These are phyloP conservation scores for Frankliniella intonsa DNA, from an alignment of 2,888 invertebrate genomes.

Conservation along the genomic window DNA sequence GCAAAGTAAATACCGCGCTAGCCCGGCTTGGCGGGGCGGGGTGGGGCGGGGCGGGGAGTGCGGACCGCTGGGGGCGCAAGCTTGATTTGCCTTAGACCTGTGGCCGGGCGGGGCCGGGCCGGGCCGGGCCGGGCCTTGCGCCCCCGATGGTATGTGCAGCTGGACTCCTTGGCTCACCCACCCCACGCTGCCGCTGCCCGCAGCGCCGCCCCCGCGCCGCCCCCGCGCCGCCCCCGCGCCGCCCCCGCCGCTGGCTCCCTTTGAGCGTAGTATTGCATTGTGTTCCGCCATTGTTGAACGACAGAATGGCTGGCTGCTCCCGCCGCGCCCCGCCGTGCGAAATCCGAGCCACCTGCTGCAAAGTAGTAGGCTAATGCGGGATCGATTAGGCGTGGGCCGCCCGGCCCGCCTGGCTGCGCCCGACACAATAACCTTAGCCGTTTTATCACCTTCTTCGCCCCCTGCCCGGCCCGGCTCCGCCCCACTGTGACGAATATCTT, in stretches of 20 bases:
- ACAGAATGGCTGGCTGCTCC: background rate
- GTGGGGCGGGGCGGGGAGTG: no score
- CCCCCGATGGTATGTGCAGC: no score
- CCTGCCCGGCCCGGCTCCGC: no score
- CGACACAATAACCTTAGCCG: background rate
- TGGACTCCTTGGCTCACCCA: no score
- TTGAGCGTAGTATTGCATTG: background rate
- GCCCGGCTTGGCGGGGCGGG: no score
- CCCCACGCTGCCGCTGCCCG: no score
- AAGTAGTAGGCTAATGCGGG: background rate
- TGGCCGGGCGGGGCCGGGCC: no score
- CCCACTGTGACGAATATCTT: no score
- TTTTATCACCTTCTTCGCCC: no score
- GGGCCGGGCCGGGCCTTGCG: no score
- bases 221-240: background rate
- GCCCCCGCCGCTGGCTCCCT: background rate
- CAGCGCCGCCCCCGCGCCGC: background rate
- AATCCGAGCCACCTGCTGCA: background rate
- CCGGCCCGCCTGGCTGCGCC: background rate
- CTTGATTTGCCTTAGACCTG: conserved; percentile 7
- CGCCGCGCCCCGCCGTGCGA: background rate
- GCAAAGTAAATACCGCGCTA: conserved; percentile 6
- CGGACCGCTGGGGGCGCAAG: no score
- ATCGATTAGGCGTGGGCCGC: background rate
- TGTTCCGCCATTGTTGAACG: background rate